Evolutionary conservation across 2,888 invertebrate species (phyloP).

Genomic region (Zygothrica quintamaculata): DNA sequence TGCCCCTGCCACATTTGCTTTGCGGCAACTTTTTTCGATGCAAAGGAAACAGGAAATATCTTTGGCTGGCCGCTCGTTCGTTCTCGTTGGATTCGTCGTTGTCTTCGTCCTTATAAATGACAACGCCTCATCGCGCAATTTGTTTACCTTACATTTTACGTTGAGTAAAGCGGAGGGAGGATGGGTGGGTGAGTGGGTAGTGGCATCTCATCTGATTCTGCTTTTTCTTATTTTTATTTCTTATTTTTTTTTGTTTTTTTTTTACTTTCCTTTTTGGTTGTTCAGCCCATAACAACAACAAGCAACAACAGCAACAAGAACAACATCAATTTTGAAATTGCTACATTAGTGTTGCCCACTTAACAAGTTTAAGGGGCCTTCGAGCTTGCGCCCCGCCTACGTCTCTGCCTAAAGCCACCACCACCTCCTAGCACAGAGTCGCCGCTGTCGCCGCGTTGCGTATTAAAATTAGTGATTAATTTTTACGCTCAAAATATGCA

Average conservation of each 20-base stretch:
- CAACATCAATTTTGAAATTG: slow-evolving; percentile 82
- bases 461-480: slow-evolving; percentile 84
- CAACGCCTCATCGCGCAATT: slow-evolving; percentile 83
- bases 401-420: neutral
- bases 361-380: slow-evolving; percentile 78
- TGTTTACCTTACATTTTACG: slow-evolving; percentile 75
- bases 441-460: slow-evolving; percentile 47
- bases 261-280: slow-evolving; percentile 22
- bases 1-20: neutral
- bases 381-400: slow-evolving; percentile 19
- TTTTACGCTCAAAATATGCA: slow-evolving; percentile 83
- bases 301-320: slow-evolving; percentile 28
- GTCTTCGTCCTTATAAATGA: slow-evolving; percentile 72
- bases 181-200: neutral
- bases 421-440: slow-evolving; percentile 2
- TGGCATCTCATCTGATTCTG: slow-evolving; percentile 11
- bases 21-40: neutral
- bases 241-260: slow-evolving; percentile 15
- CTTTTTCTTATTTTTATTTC: slow-evolving; percentile 1
- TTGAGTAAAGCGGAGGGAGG: neutral
- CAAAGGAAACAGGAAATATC: slow-evolving; percentile 72
- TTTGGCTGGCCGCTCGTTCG: slow-evolving; percentile 59
- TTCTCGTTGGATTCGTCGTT: slow-evolving; percentile 14
- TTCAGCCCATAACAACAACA: slow-evolving; percentile 17
- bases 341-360: slow-evolving; percentile 83